phyloP scores from a whole-genome alignment of 2,797 vertebrate species.

The Gambusia yucatana region DNA sequence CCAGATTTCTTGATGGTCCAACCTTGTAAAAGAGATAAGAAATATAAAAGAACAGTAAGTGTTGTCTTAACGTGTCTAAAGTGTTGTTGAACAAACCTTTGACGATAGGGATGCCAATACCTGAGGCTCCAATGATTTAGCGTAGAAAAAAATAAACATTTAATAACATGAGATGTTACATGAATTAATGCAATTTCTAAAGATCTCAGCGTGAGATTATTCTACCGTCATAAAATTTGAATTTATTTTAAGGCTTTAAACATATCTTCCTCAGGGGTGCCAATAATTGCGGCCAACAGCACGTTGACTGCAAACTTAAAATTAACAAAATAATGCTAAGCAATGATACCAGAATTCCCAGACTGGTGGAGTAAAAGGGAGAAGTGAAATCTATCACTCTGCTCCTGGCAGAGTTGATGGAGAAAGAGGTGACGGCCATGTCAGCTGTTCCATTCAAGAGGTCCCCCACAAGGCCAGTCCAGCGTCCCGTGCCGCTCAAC shows the following conservation, averaged over 20 bases:
- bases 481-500: conserved; percentile 83
- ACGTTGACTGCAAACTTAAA: neutral
- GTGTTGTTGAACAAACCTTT: neutral
- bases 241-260: neutral
- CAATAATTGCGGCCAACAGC: neutral
- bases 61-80: neutral
- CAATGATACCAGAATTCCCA: conserved; percentile 88
- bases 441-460: conserved; percentile 89
- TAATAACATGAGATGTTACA: neutral
- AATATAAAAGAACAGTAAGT: neutral
- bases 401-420: conserved; percentile 93
- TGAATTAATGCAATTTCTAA: neutral
- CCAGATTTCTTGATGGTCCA: neutral
- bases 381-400: conserved; percentile 95
- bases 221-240: neutral
- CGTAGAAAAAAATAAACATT: neutral
- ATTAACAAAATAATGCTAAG: conserved; percentile 9
- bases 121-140: neutral
- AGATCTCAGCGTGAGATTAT: neutral
- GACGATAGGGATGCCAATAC: neutral
- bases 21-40: neutral
- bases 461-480: conserved; percentile 94
- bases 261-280: neutral
- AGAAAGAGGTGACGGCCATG: conserved; percentile 96
- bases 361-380: conserved; percentile 97